Conservation (phyloP, 1,140 invertebrate species). For the Glomeris maerens region DNA sequence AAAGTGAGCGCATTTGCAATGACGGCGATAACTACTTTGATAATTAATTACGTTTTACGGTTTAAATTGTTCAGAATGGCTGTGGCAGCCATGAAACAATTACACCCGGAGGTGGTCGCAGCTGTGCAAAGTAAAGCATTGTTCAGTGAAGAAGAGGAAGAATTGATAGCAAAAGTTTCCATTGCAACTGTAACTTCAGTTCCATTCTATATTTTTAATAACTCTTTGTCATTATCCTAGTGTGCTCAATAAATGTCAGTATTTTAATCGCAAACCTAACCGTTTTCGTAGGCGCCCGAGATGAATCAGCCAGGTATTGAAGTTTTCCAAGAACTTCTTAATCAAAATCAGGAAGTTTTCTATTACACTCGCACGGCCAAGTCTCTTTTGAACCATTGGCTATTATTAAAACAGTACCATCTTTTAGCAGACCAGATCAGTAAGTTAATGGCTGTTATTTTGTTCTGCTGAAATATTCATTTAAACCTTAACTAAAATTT, state of each 20-base stretch:
- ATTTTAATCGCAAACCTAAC: conserved; percentile 10
- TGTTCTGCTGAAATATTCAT: conserved; percentile 13
- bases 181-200: conserved; percentile 53
- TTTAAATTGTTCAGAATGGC: conserved; percentile 58
- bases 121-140: conserved; percentile 74
- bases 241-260: conserved; percentile 1
- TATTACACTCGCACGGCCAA: conserved; percentile 74
- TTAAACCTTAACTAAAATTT: conserved; percentile 7
- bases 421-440: conserved; percentile 77
- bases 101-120: conserved; percentile 77
- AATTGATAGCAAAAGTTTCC: conserved; percentile 62
- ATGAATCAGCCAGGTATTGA: conserved; percentile 50
- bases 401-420: conserved; percentile 82
- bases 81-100: conserved; percentile 77
- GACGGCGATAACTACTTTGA: background rate
- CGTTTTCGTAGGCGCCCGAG: no score
- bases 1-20: conserved; percentile 28
- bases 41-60: background rate
- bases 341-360: conserved; percentile 67
- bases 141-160: conserved; percentile 78
- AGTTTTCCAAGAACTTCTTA: conserved; percentile 73
- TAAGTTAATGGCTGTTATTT: conserved; percentile 26
- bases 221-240: no score
- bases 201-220: no score
- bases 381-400: conserved; percentile 74